These are phyloP conservation scores for Drosophila insularis DNA, from an alignment of 1,140 invertebrate genomes.

Conservation along the genomic window DNA sequence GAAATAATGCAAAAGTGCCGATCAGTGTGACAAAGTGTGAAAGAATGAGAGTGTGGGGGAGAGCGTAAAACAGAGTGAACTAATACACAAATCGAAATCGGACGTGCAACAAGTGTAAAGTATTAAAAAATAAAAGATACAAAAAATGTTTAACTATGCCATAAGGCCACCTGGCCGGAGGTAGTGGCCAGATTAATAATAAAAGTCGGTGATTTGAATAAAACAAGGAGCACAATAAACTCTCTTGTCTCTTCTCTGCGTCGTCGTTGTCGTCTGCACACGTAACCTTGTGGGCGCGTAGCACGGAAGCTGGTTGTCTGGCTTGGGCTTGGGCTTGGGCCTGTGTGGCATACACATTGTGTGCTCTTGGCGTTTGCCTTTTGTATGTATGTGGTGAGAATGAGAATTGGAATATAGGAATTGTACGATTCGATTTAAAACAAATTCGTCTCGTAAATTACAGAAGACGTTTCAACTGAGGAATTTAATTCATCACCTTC, in stretches of 20 bases:
- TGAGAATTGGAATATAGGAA: slow-evolving; percentile 10
- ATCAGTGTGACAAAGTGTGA: background rate
- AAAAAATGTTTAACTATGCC: slow-evolving; percentile 36
- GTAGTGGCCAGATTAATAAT: slow-evolving; percentile 15
- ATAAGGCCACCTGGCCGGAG: slow-evolving; percentile 31
- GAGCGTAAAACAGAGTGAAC: slow-evolving; percentile 40
- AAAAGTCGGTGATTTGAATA: background rate
- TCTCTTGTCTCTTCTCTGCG: background rate
- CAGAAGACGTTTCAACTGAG: slow-evolving; percentile 14
- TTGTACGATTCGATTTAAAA: slow-evolving; percentile 16
- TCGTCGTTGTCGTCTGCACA: slow-evolving; percentile 53
- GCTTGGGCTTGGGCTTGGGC: slow-evolving; percentile 25
- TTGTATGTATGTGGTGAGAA: slow-evolving; percentile 38
- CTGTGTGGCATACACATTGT: slow-evolving; percentile 30
- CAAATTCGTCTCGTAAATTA: slow-evolving; percentile 17
- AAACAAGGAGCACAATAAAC: slow-evolving; percentile 5
- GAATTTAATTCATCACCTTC: slow-evolving; percentile 15
- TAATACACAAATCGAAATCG: slow-evolving; percentile 63
- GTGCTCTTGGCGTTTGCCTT: slow-evolving; percentile 12
- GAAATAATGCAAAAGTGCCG: slow-evolving; percentile 2
- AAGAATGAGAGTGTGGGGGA: slow-evolving; percentile 19
- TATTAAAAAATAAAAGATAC: slow-evolving; percentile 39
- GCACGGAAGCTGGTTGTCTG: slow-evolving; percentile 70
- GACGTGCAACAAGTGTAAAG: slow-evolving; percentile 62
- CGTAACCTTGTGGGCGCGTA: slow-evolving; percentile 82